Percentiles rank a stretch among this genome's conserved stretches.
phyloP scores from a whole-genome alignment of 2,797 vertebrate species.

The Pristis pectinata region DNA sequence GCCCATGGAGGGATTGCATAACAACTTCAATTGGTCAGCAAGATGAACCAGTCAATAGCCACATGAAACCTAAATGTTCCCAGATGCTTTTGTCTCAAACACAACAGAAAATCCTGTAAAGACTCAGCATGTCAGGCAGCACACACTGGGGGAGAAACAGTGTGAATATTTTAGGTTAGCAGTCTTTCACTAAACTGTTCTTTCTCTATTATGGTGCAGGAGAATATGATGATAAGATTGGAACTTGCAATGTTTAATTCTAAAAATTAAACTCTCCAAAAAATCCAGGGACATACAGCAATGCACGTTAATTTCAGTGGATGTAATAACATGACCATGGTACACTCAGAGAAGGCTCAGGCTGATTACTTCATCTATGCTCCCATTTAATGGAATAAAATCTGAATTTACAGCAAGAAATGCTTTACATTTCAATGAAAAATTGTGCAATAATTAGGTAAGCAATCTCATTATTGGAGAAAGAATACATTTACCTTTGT shows the following conservation, averaged over 20 bases:
- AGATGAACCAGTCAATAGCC: neutral
- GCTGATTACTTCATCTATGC: neutral
- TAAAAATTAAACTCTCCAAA: neutral
- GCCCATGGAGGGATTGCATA: too few relatives aligned
- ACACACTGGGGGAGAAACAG: neutral
- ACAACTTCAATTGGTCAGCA: neutral
- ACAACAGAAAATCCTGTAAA: neutral
- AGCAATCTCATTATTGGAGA: neutral
- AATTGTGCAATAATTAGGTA: neutral
- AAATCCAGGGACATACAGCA: neutral
- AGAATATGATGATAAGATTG: neutral
- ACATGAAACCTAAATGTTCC: neutral
- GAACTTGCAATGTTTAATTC: neutral
- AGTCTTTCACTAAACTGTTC: neutral
- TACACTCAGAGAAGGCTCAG: neutral
- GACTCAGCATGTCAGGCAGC: neutral
- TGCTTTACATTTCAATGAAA: neutral
- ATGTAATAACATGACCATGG: neutral
- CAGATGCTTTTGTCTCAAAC: neutral
- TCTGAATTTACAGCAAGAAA: neutral
- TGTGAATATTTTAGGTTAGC: neutral
- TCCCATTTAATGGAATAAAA: neutral
- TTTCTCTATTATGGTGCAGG: neutral
- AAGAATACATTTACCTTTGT: neutral
- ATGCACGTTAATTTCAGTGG: too few relatives aligned